These are phyloP conservation scores for Pangasius krempfi DNA, from an alignment of 2,797 vertebrate genomes.

Conservation along the genomic window DNA sequence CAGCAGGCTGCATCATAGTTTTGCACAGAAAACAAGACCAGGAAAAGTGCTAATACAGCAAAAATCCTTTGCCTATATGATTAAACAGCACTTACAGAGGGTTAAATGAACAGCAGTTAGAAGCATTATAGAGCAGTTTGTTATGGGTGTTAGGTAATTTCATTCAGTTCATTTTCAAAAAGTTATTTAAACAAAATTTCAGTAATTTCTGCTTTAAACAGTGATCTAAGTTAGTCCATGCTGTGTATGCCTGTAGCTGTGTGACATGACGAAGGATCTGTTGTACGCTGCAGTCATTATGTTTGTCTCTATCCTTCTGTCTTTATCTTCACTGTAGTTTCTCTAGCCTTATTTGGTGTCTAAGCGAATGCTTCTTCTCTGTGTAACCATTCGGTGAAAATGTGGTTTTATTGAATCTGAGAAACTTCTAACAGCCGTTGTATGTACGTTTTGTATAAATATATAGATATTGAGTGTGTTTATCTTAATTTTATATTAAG, in stretches of 20 bases:
- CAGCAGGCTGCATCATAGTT: conserved; percentile 25
- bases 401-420: conserved; percentile 22
- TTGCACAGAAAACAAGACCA: conserved; percentile 16
- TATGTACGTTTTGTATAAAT: conserved; percentile 50
- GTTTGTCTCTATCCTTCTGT: conserved; percentile 6
- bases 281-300: conserved; percentile 37
- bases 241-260: neutral
- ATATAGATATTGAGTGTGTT: conserved; percentile 39
- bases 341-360: conserved; percentile 46
- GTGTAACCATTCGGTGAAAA: conserved; percentile 14
- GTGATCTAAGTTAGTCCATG: conserved; percentile 17
- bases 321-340: conserved; percentile 39
- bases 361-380: conserved; percentile 31
- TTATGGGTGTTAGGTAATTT: conserved; percentile 17
- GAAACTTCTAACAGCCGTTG: conserved; percentile 17
- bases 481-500: conserved; percentile 30
- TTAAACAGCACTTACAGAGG: neutral
- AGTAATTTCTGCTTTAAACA: conserved; percentile 16
- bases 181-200: neutral
- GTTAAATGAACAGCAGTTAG: neutral
- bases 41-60: neutral
- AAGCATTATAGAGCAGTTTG: neutral
- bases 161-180: conserved; percentile 13
- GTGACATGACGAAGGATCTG: conserved; percentile 34
- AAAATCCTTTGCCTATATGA: neutral